phyloP scores from a whole-genome alignment of 2,113 vertebrate species.

The Australoheros scitulus region DNA sequence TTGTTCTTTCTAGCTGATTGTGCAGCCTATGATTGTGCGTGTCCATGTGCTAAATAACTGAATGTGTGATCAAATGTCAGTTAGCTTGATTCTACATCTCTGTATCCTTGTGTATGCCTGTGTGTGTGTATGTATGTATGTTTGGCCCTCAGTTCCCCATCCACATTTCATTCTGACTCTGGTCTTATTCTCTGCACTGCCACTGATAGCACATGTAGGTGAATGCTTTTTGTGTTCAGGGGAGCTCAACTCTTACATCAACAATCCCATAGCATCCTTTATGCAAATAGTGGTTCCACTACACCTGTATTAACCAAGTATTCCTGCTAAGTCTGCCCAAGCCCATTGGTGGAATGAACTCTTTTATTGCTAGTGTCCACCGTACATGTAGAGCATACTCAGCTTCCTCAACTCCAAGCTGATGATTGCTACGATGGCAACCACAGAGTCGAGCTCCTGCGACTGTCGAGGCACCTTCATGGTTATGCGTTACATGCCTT shows the following conservation, averaged over 20 bases:
- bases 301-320: slow-evolving; percentile 12
- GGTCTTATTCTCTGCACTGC: slow-evolving; percentile 66
- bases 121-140: neutral
- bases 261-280: slow-evolving; percentile 21
- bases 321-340: slow-evolving; percentile 40
- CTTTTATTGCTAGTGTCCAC: slow-evolving; percentile 27
- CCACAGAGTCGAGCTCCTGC: slow-evolving; percentile 79
- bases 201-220: slow-evolving; percentile 69
- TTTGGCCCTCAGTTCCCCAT: slow-evolving; percentile 37
- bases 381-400: slow-evolving; percentile 16
- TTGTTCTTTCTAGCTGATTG: slow-evolving; percentile 13
- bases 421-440: slow-evolving; percentile 49
- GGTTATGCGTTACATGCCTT: slow-evolving; percentile 78
- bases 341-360: slow-evolving; percentile 39
- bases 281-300: slow-evolving; percentile 22
- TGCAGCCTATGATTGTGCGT: neutral
- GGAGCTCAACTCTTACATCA: slow-evolving; percentile 79
- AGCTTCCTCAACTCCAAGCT: slow-evolving; percentile 41
- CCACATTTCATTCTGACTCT: slow-evolving; percentile 59
- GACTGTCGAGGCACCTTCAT: slow-evolving; percentile 76
- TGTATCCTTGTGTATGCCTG: neutral
- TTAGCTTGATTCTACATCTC: neutral
- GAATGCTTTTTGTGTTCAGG: slow-evolving; percentile 76
- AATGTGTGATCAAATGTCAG: neutral
- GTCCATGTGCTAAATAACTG: neutral